Evolutionary conservation across 2,888 invertebrate genomes (phyloP), one percentile per base, ranked within the genome.

Genomic region (Thumatha senex): DNA sequence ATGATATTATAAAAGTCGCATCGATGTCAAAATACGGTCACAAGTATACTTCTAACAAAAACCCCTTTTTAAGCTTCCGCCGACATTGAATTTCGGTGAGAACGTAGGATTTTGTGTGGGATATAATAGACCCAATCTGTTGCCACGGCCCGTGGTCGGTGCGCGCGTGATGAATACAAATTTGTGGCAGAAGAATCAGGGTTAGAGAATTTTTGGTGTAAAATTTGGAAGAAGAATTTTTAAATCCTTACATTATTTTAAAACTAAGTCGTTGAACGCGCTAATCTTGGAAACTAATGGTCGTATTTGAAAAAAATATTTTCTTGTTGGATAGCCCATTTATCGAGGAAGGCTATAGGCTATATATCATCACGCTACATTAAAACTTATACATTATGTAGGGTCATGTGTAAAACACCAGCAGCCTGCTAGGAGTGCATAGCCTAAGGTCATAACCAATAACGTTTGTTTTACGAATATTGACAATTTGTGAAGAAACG

Each of bases 11-110:
- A 48, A 54, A 63, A 53, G 41, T 45, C 54, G 48, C 49, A 55
- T 56, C 43, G 47, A 45, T 48, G 43, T 48, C 47, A 48, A 53
- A 58, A 63, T 63, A 63, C 48, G 58, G 53, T 53, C 55, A 53
- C 58, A 51, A 59, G 58, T 53, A 51, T 54, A 58, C 53, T 51
- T 59, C 52, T 41, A 47, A 64, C 54, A 54, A 58, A 65, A 67
- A 67, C 56, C 72, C 68, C 55, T 67, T 65, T 71, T 62, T 49
- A 67, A 67, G 70, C 67, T 58, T 59, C 57, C 51, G 18, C 51
- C 62, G 59, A 65, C 74, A 74, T 74, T 69, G 74, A 75, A 72
- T 75, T 74, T 72, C 61, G 63, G 62, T 51, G 66, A 67, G 63
- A 74, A 70, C 65, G 63, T 58, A 45, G 45, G 56, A 67, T 64